A percentile compares a stretch with the other conserved stretches of the same genome.
Evolutionary conservation across 2,888 invertebrate genomes (phyloP).

Genomic region (Argyresthia albistria): DNA sequence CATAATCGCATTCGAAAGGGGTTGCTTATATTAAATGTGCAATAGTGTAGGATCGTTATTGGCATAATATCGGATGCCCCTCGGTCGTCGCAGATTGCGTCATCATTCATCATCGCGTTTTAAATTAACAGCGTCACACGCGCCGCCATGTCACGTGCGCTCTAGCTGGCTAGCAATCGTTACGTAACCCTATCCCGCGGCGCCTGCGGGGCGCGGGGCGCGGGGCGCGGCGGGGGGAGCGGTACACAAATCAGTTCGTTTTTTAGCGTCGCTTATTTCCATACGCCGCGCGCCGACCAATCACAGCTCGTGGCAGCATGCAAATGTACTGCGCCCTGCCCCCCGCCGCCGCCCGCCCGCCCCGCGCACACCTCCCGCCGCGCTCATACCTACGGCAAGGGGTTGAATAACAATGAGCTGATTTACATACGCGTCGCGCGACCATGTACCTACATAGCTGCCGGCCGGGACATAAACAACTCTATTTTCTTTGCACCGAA

Average conservation of each 20-base stretch:
- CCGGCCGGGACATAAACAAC: too few relatives aligned
- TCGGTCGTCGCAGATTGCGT: constrained; percentile 10
- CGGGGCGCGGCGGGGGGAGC: constrained; percentile 14
- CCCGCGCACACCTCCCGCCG: not conserved
- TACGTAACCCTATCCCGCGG: constrained; percentile 2
- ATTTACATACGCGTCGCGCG: too few relatives aligned
- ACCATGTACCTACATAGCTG: too few relatives aligned
- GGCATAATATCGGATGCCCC: constrained; percentile 4
- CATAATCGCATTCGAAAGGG: too few relatives aligned
- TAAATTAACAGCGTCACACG: constrained; percentile 49
- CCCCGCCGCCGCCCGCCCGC: not conserved
- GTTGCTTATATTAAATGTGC: not conserved
- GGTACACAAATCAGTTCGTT: constrained; percentile 17
- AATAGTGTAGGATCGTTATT: not conserved
- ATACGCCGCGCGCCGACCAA: constrained; percentile 23
- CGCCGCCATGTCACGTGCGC: constrained; percentile 18
- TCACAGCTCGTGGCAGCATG: constrained; percentile 17
- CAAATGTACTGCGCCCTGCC: not conserved
- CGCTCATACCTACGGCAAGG: too few relatives aligned
- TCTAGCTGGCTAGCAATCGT: constrained; percentile 3
- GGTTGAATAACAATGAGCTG: too few relatives aligned
- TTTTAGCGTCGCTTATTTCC: constrained; percentile 23
- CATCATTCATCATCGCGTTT: constrained; percentile 42
- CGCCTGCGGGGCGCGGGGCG: constrained; percentile 12
- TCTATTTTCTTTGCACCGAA: too few relatives aligned